Base-by-base conservation (phyloP, 2,888 invertebrate genomes). In the Dasysyrphus tricinctus region DNA sequence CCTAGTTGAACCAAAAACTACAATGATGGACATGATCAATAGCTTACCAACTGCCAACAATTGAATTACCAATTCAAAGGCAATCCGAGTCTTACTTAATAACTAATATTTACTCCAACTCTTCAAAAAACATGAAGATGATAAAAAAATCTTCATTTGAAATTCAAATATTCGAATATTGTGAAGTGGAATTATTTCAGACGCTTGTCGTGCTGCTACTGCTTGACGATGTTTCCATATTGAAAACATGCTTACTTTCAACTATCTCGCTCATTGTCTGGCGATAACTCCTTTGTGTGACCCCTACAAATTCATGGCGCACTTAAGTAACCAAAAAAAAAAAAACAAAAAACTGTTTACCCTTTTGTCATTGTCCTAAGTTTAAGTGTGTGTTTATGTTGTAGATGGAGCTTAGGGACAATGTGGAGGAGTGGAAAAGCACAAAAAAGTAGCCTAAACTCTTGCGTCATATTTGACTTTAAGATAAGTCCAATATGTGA, bases 71-170 rank as follows among this genome's bases (percentile, higher is more conserved):
- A 79, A 83, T 83, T 75, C 74, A 74, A 83, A 79, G 74, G 70
- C 70, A 70, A 83, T 83, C 78, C 78, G 74, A 78, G 57, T 70
- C 47, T 57, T 63, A 42, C 78, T 69, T 83, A 65, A 78, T 83
- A 75, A 83, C 78, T 78, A 75, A 83, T 83, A 78, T 83, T 78
- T 78, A 78, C 78, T 69, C 70, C 47, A 83, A 70, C 74, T 67
- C 74, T 69, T 78, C 49, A 54, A 3, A 54, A n/a, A 61, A 12
- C n/a, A 19, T 47, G 24, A 19, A 4, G 37, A 34, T 16, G 29
- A 39, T 24, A 73, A 65, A 65, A 49, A 65, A 56, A 76, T 77
- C 70, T 51, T 77, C 67, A 83, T 83, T 83, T 83, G 83, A 83
- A 79, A 47, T 83, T 83, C 83, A 83, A 75, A 83, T 83, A 34